Base-by-base conservation (phyloP, 2,888 invertebrate species). In the Bellardia bayeri region DNA sequence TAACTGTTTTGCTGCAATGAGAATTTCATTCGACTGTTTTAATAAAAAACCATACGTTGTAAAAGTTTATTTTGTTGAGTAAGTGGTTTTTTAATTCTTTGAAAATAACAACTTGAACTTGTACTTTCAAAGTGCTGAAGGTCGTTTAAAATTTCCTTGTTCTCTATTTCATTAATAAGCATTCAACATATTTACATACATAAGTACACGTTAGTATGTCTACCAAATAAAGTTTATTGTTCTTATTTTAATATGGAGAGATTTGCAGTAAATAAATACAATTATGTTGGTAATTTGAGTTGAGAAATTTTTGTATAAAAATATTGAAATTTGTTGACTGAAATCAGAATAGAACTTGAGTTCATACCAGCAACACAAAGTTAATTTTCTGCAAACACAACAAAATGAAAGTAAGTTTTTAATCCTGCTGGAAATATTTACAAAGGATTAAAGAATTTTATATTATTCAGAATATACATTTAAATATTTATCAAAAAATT, bases 351-450 rank as follows among this genome's bases (percentile, higher is more conserved):
- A 86, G 84, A 87, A 87, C 68, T 74, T 81, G 82, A 79, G 88
- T 88, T 88, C 74, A 58, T 84, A 71, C 71, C 51, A 79, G 54
- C 78, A 82, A 87, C 85, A 80, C 82, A 75, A 82, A 75, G 76
- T 69, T 83, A 89, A 86, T 89, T 89, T 88, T 88, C 83, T 85
- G 61, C 11, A 37, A 30, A 16, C 5, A 42, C 11, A 37, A 30
- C 42, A 92, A 88, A 86, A 92, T 92, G 92, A 92, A 92, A 92
- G 92, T 92, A 86, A 89, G 92, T 91, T 45, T 11, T 45, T 45
- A 9, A 45, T 45, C 13, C 3, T 7, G 30, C 11, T 4, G 45
- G 30, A n/a, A 14, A 49, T 13, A 40, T 5, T 49, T 51, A 5
- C 7, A 37, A 63, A 63, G 2, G n/a, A 51, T 63, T 14, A n/a